Conservation (phyloP, 2,113 vertebrate species). For the Origma solitaria region DNA sequence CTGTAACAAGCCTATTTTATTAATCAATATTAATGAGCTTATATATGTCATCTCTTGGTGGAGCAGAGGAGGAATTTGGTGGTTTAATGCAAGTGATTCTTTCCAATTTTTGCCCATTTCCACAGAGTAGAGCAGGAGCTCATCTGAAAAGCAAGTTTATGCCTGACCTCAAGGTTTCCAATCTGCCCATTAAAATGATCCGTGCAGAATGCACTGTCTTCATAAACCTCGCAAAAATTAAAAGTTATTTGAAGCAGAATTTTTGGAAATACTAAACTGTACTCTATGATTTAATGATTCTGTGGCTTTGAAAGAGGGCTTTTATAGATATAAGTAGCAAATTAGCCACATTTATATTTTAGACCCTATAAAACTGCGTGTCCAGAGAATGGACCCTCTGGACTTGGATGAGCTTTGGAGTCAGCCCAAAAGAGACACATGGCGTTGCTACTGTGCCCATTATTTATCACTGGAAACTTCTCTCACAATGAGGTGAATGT, state of each 20-base stretch:
- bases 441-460: background rate
- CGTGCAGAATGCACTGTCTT: fast-evolving
- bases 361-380: background rate
- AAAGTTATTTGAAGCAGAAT: background rate
- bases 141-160: background rate
- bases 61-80: background rate
- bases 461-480: background rate
- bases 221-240: background rate
- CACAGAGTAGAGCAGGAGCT: background rate
- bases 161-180: background rate
- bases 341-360: background rate
- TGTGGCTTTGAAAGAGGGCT: background rate
- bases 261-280: background rate
- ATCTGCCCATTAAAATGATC: background rate
- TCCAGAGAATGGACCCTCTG: background rate
- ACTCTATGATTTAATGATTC: no score
- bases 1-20: background rate
- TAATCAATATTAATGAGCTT: background rate
- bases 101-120: background rate
- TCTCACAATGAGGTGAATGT: background rate
- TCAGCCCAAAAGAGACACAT: background rate
- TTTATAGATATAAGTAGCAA: background rate
- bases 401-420: background rate
- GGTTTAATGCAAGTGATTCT: background rate
- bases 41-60: background rate